A percentile compares a stretch with the other conserved stretches of the same genome.
phyloP scores from a whole-genome alignment of 1,140 invertebrate species.

The Psix sp. region DNA sequence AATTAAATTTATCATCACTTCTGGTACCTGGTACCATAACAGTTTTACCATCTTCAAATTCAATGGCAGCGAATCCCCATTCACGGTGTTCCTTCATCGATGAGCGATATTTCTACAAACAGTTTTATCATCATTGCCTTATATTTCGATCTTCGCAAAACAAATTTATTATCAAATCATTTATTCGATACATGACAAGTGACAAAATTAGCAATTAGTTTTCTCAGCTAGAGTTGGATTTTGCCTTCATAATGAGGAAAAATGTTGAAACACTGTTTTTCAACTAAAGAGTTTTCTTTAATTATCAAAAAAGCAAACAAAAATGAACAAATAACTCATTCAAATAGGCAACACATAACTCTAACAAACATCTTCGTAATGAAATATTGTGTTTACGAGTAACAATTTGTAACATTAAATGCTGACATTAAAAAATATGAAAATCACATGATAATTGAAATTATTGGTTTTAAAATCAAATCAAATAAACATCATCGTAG shows the following conservation, averaged over 20 bases:
- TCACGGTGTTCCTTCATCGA: conserved; percentile 40
- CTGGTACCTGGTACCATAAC: conserved; percentile 15
- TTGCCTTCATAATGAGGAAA: conserved; percentile 4
- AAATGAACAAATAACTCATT: neutral
- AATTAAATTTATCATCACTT: conserved; percentile 13
- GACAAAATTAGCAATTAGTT: too few species aligned
- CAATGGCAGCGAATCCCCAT: conserved; percentile 37
- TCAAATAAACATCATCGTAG: too few species aligned
- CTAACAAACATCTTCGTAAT: conserved; percentile 46
- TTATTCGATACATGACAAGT: neutral
- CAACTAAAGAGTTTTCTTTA: too few species aligned
- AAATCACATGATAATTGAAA: too few species aligned
- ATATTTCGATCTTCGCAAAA: conserved; percentile 2
- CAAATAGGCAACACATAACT: conserved; percentile 33
- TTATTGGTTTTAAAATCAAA: too few species aligned
- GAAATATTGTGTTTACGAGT: conserved; percentile 46
- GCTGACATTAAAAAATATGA: too few species aligned
- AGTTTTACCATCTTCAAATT: conserved; percentile 45
- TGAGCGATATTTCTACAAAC: conserved; percentile 47
- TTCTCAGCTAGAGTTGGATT: conserved; percentile 18
- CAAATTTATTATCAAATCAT: conserved; percentile 5
- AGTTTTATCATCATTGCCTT: conserved; percentile 42
- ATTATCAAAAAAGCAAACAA: too few species aligned
- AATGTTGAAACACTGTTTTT: too few species aligned
- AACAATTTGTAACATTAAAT: conserved; percentile 4